Evolutionary conservation across 2,888 invertebrate genomes (phyloP), one percentile per base, ranked within the genome.

Genomic region (Tanypteryx hageni): DNA sequence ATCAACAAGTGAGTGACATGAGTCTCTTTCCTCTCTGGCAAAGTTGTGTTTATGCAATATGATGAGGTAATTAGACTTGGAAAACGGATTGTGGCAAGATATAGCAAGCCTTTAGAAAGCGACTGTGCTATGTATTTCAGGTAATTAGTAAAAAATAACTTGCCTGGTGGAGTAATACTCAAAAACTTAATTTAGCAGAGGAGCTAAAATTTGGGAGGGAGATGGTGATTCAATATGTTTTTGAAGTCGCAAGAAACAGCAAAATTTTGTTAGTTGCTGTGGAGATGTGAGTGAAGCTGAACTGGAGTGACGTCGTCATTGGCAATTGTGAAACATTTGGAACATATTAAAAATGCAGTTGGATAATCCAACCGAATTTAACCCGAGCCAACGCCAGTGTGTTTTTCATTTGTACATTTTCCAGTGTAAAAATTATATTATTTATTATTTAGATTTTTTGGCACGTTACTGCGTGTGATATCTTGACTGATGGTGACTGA

Each of bases 371-470:
- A 76, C 76, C 1, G 44, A 76, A 76, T 76, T 76, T 27, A 76
- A 76, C 76, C 76, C 76, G 76, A 76, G 76, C 76, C 76, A 76
- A 13, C 27, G 76, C 76, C 76, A 76, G 22, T 76, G 76, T 76
- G 76, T 76, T 76, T 76, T 76, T n/a, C 22, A 76, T 76, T 27
- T 76, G 76, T 89, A 31, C 89, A 89, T 89, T 64, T 44, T 89
- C 68, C 89, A 89, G 31, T 89, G 89, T 89, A 89, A 89, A 89
- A 64, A 89, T 56, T 89, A 31, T 89, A 68, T 44, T 89, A 89
- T 89, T 89, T 89, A 89, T 89, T 89, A 68, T 58, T 89, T 61
- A 44, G 89, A n/a, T 56, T 89, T 89, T 44, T 18, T 89, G 64
- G 89, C 68, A 68, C 64, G 89, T 31, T 64, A 44, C 64, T 44